Evolutionary conservation across 2,888 invertebrate genomes (phyloP), one percentile per base, ranked within the genome.

Genomic region (Drosophila glabriapex): DNA sequence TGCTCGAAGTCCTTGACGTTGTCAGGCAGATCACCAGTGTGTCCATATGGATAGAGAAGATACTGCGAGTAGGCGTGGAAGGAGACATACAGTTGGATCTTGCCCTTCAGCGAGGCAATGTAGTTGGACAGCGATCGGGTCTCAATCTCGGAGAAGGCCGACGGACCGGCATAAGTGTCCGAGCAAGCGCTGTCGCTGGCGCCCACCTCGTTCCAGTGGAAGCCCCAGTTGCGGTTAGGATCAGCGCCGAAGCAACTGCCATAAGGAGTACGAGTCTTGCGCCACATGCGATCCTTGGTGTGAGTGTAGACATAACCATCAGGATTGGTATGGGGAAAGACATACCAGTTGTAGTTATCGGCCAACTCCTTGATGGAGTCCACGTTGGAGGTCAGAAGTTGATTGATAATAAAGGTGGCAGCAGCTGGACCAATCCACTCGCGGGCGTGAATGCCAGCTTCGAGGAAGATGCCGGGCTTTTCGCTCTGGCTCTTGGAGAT

Each of bases 21-120:
- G 22, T 94, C 94, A 0, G 94, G 91, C 68, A 95, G 95, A 0
- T 94, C 93, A 0, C 91, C 91, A 0, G 95, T 95, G 82, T 96
- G 95, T 1, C 97, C 97, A 91, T 96, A 97, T 0, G 97, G 97
- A 66, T 96, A 92, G 49, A 97, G 92, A 50, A 97, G 92, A 49
- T 95, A 93, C 88, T 97, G 97, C 0, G 96, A 95, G 85, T 95
- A 97, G 0, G 97, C 96, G 92, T 97, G 97, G 91, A 97, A 95
- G 0, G 96, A 95, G 6, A 97, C 89, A 90, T 97, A 97, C 35
- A 95, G 92, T 31, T 94, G 94, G n/a, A 96, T 93, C 52, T 94
- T 92, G 16, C 93, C 92, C 39, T 94, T 93, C 52, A 96, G 83
- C 0, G 94, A 92, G 0, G 85, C 88, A 41, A 96, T 94, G 88